Percentiles rank a stretch among this genome's conserved stretches.
These are phyloP conservation scores for Jordanella pulchra DNA, from an alignment of 2,797 vertebrate genomes.

Conservation along the genomic window DNA sequence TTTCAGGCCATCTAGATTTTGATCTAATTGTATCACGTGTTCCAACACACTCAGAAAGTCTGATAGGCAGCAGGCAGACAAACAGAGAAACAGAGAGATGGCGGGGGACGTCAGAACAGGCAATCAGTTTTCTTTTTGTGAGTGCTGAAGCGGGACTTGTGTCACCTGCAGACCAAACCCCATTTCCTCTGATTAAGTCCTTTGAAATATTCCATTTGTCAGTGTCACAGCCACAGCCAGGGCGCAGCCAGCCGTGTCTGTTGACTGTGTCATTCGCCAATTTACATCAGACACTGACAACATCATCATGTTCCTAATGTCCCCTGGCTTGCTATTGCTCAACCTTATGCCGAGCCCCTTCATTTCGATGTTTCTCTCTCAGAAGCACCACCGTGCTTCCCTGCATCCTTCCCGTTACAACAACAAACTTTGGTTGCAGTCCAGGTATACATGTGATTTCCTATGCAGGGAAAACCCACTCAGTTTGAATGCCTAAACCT, in stretches of 20 bases:
- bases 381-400: constrained; percentile 64
- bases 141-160: constrained; percentile 86
- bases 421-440: constrained; percentile 2
- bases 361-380: constrained; percentile 46
- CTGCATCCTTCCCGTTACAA: constrained; percentile 18
- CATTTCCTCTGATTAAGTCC: constrained; percentile 98
- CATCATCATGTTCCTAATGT: constrained; percentile 86
- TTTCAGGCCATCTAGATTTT: constrained; percentile 62
- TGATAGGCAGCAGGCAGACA: constrained; percentile 33
- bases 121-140: constrained; percentile 91
- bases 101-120: constrained; percentile 63
- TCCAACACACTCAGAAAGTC: constrained; percentile 41
- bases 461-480: constrained; percentile 21
- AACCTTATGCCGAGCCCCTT: constrained; percentile 50
- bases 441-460: constrained; percentile 31
- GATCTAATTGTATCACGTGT: constrained; percentile 50
- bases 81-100: constrained; percentile 55
- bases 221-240: constrained; percentile 87
- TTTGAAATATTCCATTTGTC: constrained; percentile 97
- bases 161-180: constrained; percentile 93
- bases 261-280: constrained; percentile 92
- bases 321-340: constrained; percentile 70
- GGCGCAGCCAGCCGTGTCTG: constrained; percentile 87
- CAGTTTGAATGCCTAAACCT: constrained; percentile 43
- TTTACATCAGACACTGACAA: constrained; percentile 90